Percentiles rank a stretch among this genome's conserved stretches.
Evolutionary conservation across 2,113 vertebrate genomes (phyloP).

Genomic region (Chionomys nivalis): DNA sequence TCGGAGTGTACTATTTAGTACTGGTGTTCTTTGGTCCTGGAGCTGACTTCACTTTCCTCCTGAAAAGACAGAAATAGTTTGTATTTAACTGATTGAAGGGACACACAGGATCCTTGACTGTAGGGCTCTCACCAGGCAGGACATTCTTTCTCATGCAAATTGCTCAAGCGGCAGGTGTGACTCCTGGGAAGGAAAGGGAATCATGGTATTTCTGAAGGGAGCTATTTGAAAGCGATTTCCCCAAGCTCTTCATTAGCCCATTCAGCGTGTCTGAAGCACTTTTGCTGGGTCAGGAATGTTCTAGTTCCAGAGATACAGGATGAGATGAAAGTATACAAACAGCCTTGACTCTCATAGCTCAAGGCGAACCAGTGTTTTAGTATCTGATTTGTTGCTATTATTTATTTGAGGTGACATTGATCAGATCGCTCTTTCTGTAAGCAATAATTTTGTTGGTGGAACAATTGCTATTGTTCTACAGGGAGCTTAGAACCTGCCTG

Average conservation of each 20-base stretch:
- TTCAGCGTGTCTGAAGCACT: neutral
- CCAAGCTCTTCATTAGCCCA: neutral
- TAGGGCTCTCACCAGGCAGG: neutral
- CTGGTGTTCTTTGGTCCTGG: neutral
- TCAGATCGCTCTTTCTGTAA: neutral
- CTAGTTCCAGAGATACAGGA: neutral
- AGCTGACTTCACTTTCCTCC: neutral
- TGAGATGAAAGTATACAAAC: neutral
- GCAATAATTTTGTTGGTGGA: conserved; percentile 1
- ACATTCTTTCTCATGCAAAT: neutral
- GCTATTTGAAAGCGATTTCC: neutral
- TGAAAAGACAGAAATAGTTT: neutral
- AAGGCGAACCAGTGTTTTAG: neutral
- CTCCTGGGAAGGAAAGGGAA: neutral
- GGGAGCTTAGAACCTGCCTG: neutral
- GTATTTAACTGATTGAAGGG: conserved; percentile 11
- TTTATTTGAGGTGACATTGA: neutral
- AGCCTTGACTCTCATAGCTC: neutral
- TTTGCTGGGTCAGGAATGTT: neutral
- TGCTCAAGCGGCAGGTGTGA: neutral
- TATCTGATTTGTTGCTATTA: conserved; percentile 17
- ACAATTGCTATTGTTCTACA: neutral
- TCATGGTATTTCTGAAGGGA: neutral
- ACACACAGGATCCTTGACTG: neutral
- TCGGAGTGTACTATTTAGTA: neutral